Percentiles rank a stretch among this genome's conserved stretches.
Evolutionary conservation across 2,888 invertebrate species (phyloP).

Genomic region (Amiota minor): DNA sequence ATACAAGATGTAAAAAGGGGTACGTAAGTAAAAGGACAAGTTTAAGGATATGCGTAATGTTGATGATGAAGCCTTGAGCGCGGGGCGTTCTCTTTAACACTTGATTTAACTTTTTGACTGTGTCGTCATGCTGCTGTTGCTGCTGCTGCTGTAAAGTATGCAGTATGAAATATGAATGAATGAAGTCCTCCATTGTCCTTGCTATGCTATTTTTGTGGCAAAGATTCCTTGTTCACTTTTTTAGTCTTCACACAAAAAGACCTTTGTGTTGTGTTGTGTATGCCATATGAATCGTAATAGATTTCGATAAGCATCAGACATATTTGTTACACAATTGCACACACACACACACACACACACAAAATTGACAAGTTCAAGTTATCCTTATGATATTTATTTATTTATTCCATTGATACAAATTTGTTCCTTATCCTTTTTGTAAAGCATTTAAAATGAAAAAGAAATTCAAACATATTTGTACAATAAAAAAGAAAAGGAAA

Average conservation of each 20-base stretch:
- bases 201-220: too few relatives aligned
- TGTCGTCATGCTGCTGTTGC: conserved; percentile 30
- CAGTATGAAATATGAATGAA: conserved; percentile 57
- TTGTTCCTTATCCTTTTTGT: background rate
- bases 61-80: conserved; percentile 48
- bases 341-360: too few relatives aligned
- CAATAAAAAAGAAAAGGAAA: background rate
- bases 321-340: conserved; percentile 10
- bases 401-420: background rate
- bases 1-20: conserved; percentile 48
- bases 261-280: background rate
- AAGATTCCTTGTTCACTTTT: too few relatives aligned
- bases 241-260: background rate
- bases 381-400: background rate
- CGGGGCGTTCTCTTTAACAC: conserved; percentile 52
- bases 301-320: conserved; percentile 58
- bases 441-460: background rate
- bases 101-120: conserved; percentile 59
- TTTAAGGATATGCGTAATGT: background rate
- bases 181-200: background rate
- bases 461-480: background rate
- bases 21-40: conserved; percentile 27
- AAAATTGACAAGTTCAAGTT: conserved; percentile 27
- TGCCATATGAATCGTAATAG: conserved; percentile 62
- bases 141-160: conserved; percentile 42